phyloP scores from a whole-genome alignment of 2,888 invertebrate genomes.

The Nebria salina region DNA sequence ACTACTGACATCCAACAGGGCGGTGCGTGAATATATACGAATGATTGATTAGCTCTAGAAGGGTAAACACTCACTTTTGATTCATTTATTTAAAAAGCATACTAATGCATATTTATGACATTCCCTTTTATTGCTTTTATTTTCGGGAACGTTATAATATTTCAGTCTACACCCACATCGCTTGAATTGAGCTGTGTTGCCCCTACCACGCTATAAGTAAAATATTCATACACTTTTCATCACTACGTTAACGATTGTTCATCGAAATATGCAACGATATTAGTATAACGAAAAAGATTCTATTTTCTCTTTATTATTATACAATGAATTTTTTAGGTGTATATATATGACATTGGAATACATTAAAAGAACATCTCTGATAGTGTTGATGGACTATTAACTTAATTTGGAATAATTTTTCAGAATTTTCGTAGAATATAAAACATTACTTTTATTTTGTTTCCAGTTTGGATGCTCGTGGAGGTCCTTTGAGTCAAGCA shows the following conservation, averaged over 20 bases:
- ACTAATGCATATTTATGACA: constrained; percentile 44
- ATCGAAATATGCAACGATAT: not conserved
- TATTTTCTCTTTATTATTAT: too few species aligned
- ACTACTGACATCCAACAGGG: constrained; percentile 2
- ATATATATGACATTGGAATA: too few species aligned
- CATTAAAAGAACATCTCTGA: too few species aligned
- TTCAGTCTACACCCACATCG: not conserved
- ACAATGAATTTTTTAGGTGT: too few species aligned
- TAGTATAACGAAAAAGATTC: too few species aligned
- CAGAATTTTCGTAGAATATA: not conserved
- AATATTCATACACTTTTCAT: constrained; percentile 4
- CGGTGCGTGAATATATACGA: constrained; percentile 4
- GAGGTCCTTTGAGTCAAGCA: constrained; percentile 69
- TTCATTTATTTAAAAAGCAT: constrained; percentile 43
- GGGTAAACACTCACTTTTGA: constrained; percentile 44
- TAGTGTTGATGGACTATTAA: too few species aligned
- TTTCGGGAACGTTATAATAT: constrained; percentile 12
- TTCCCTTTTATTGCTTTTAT: constrained; percentile 41
- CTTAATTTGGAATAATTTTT: too few species aligned
- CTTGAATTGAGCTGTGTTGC: not conserved
- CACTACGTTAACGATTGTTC: not conserved
- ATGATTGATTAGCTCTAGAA: constrained; percentile 43
- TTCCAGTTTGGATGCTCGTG: constrained; percentile 80
- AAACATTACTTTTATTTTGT: constrained; percentile 7
- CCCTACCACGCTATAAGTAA: not conserved